Percentiles rank a stretch among this genome's conserved stretches.
Evolutionary conservation across 2,113 vertebrate genomes (phyloP).

Genomic region (Macroglossus sobrinus): DNA sequence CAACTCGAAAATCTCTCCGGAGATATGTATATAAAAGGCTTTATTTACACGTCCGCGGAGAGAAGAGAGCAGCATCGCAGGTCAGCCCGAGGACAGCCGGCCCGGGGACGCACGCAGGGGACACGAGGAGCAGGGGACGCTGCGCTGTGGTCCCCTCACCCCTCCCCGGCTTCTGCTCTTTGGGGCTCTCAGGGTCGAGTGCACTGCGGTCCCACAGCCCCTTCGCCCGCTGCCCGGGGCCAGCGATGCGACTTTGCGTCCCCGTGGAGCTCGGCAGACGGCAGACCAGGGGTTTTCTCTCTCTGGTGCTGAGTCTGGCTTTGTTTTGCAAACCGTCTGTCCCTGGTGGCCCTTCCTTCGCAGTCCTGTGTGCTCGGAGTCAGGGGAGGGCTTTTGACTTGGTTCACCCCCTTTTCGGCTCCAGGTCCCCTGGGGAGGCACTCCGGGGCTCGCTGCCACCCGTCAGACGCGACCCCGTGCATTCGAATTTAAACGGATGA

Average conservation of each 20-base stretch:
- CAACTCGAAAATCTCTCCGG: accelerated
- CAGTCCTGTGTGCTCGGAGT: background rate
- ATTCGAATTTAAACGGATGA: too few relatives aligned
- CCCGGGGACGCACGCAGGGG: background rate
- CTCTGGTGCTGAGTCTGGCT: background rate
- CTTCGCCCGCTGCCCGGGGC: accelerated
- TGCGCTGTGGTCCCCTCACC: too few relatives aligned
- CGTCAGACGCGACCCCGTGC: too few relatives aligned
- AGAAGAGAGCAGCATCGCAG: background rate
- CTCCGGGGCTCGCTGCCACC: too few relatives aligned
- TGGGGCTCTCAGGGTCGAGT: too few relatives aligned
- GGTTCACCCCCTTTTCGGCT: too few relatives aligned
- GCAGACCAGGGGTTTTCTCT: background rate
- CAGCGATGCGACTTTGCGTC: accelerated
- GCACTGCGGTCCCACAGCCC: too few relatives aligned
- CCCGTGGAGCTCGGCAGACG: background rate
- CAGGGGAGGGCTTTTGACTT: too few relatives aligned
- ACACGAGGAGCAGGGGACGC: accelerated
- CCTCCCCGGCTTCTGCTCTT: too few relatives aligned
- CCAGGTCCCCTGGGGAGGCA: too few relatives aligned
- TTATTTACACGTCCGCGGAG: background rate
- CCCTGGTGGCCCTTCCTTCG: background rate
- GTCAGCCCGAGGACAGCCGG: too few relatives aligned
- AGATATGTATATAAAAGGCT: background rate
- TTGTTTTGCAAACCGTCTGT: background rate